Evolutionary conservation across 2,888 invertebrate species (phyloP).

Genomic region (Ephialtes manifestator): DNA sequence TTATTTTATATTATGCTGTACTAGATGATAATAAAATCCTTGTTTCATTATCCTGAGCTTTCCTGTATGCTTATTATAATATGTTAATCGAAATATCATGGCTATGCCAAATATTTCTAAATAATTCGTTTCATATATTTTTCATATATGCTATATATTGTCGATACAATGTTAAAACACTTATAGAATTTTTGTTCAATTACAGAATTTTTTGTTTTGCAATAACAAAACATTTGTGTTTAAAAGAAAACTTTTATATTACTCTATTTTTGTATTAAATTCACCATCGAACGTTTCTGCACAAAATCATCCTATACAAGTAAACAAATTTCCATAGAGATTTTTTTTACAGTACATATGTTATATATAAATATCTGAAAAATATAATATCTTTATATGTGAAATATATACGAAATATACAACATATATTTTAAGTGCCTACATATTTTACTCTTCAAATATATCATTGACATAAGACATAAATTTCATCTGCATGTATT

Average conservation of each 20-base stretch:
- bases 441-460: too few species aligned
- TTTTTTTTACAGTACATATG: too few species aligned
- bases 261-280: too few species aligned
- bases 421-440: too few species aligned
- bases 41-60: constrained; percentile 12
- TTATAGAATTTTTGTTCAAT: not conserved
- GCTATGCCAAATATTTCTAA: not conserved
- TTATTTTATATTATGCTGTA: constrained; percentile 27
- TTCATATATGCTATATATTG: not conserved
- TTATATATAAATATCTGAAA: too few species aligned
- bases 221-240: not conserved
- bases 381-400: too few species aligned
- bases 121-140: not conserved
- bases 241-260: not conserved
- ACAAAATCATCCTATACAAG: too few species aligned
- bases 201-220: not conserved
- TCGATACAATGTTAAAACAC: not conserved
- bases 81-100: not conserved
- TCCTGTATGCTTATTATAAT: not conserved
- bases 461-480: too few species aligned
- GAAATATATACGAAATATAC: too few species aligned
- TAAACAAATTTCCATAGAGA: too few species aligned
- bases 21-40: constrained; percentile 29
- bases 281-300: too few species aligned
- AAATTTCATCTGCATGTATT: too few species aligned